A percentile compares a stretch with the other conserved stretches of the same genome.
Evolutionary conservation across 2,797 vertebrate genomes (phyloP).

Genomic region (Paratrypauchen microcephalus): DNA sequence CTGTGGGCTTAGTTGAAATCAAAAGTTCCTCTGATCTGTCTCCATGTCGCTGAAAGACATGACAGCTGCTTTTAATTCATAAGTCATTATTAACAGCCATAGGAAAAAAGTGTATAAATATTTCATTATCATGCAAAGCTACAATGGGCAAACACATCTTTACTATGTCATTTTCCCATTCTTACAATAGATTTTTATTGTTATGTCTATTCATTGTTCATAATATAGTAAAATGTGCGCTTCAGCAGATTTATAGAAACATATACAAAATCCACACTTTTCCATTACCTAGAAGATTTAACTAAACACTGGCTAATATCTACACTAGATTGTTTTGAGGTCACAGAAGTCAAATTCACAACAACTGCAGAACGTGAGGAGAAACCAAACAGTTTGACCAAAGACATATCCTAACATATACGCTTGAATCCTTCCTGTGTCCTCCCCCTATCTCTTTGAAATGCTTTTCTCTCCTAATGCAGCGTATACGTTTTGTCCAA

Average conservation of each 20-base stretch:
- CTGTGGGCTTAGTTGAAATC: background rate
- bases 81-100: slow-evolving; percentile 5
- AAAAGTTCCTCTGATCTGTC: background rate
- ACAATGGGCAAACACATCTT: background rate
- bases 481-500: slow-evolving; percentile 47
- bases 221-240: background rate
- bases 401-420: slow-evolving; percentile 56
- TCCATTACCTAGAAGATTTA: background rate
- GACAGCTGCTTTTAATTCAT: slow-evolving; percentile 12
- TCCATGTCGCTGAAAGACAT: slow-evolving; percentile 8
- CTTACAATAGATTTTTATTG: too few species aligned
- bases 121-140: background rate
- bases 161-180: background rate
- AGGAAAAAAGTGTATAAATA: slow-evolving; percentile 1
- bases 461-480: slow-evolving; percentile 45
- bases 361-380: slow-evolving; percentile 77
- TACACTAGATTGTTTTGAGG: slow-evolving; percentile 44
- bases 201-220: background rate
- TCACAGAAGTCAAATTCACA: slow-evolving; percentile 23
- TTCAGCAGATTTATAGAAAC: background rate
- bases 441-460: slow-evolving; percentile 15
- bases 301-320: slow-evolving; percentile 48
- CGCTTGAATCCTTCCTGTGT: slow-evolving; percentile 30
- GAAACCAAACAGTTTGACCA: slow-evolving; percentile 39
- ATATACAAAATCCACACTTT: background rate